Evolutionary conservation across 2,888 invertebrate genomes (phyloP).

Genomic region (Antheraea assamensis): DNA sequence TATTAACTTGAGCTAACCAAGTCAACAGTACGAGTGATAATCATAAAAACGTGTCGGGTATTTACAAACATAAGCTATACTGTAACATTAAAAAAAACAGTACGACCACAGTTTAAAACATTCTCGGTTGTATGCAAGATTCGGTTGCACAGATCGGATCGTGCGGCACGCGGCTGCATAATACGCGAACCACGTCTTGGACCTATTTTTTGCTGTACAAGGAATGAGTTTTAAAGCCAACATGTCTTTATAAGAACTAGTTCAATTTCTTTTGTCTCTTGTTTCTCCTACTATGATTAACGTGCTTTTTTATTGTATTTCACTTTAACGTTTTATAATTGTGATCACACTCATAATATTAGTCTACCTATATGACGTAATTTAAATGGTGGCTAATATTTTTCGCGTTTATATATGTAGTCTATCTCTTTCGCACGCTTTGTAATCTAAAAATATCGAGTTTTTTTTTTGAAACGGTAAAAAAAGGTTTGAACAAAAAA

Average conservation of each 20-base stretch:
- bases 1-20: background rate
- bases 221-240: conserved; percentile 75
- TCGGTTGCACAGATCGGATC: conserved; percentile 58
- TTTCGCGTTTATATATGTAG: too few relatives aligned
- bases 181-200: conserved; percentile 64
- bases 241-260: conserved; percentile 69
- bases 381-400: too few relatives aligned
- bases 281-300: conserved; percentile 46
- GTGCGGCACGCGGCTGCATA: conserved; percentile 78
- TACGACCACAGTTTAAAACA: conserved; percentile 30
- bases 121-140: conserved; percentile 38
- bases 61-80: conserved; percentile 25
- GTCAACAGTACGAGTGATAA: background rate
- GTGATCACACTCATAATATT: background rate
- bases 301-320: background rate
- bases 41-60: background rate
- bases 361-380: too few relatives aligned
- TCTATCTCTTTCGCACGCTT: too few relatives aligned
- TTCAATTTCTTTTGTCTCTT: conserved; percentile 61
- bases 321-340: background rate
- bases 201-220: conserved; percentile 77
- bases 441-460: too few relatives aligned
- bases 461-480: too few relatives aligned
- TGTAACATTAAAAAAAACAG: conserved; percentile 28
- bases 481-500: too few relatives aligned